Percentiles rank a stretch among this genome's conserved stretches.
Conservation (phyloP, 2,797 vertebrate genomes). For the Argya squamiceps region DNA sequence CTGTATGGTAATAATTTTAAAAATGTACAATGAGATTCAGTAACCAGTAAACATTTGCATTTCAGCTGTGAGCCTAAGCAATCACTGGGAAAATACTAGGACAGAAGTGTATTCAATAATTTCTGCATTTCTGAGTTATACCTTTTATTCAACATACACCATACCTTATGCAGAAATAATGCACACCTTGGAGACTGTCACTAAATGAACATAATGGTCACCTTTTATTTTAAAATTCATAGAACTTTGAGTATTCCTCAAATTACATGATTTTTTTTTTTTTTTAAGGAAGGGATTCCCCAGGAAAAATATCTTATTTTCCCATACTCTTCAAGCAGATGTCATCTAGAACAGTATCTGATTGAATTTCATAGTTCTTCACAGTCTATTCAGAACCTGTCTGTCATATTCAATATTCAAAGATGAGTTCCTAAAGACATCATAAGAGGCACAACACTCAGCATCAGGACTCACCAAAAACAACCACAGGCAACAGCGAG, state of each 20-base stretch:
- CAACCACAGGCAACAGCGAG: background rate
- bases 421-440: background rate
- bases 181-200: background rate
- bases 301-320: background rate
- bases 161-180: background rate
- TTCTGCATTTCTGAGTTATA: background rate
- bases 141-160: background rate
- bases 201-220: background rate
- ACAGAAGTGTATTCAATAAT: rapidly evolving
- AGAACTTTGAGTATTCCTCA: background rate
- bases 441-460: background rate
- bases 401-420: background rate
- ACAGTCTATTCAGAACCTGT: background rate
- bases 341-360: background rate
- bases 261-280: background rate
- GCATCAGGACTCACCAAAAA: background rate
- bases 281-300: background rate
- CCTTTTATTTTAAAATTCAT: background rate
- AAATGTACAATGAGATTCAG: background rate
- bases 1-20: background rate
- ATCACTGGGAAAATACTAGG: background rate
- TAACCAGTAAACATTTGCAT: background rate
- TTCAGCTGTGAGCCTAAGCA: background rate
- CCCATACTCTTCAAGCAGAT: background rate
- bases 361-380: background rate